Evolutionary conservation across 2,888 invertebrate genomes (phyloP), one percentile per base, ranked within the genome.

Genomic region (Rapana venosa): DNA sequence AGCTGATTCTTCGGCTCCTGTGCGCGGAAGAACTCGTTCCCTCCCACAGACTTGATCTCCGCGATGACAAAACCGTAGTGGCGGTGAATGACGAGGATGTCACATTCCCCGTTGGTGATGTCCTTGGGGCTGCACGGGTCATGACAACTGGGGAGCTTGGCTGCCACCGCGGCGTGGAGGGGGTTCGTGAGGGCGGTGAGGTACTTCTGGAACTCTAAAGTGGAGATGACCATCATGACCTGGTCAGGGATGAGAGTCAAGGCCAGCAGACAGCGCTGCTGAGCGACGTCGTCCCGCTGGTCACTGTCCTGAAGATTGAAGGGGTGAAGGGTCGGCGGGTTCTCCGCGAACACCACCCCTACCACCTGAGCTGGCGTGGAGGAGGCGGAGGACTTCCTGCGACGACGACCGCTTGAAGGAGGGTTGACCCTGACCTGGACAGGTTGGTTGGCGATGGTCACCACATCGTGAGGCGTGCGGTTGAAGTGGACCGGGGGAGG

Each of bases 21-120:
- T 1, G 17, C 26, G 47, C 26, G n/a, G 83, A 83, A 83, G 8
- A 26, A 83, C 8, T 13, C 17, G 32, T 5, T 6, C 13, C 36
- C 83, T 1, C 83, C 83, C 26, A 83, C 26, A 22, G 83, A 83
- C 83, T 83, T 83, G 83, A 83, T 83, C 47, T 83, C 83, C 1
- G 22, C 83, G 47, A 47, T 26, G 22, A 83, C 32, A 6, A 83
- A 20, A 13, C 83, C 47, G 47, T 47, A 35, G 1, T 26, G 47
- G 5, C 83, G 36, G 83, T 83, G 83, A 83, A 83, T 4, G 83
- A 83, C 13, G 26, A 83, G 47, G 83, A 83, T 22, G n/a, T 83
- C 83, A 26, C 36, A 83, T 47, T 83, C 83, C n/a, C 83, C 83
- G 6, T 47, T 6, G 1, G 47, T 15, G 26, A n/a, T 11, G 17